Base-by-base conservation (phyloP, 2,113 vertebrate genomes). In the Lasiurus borealis region DNA sequence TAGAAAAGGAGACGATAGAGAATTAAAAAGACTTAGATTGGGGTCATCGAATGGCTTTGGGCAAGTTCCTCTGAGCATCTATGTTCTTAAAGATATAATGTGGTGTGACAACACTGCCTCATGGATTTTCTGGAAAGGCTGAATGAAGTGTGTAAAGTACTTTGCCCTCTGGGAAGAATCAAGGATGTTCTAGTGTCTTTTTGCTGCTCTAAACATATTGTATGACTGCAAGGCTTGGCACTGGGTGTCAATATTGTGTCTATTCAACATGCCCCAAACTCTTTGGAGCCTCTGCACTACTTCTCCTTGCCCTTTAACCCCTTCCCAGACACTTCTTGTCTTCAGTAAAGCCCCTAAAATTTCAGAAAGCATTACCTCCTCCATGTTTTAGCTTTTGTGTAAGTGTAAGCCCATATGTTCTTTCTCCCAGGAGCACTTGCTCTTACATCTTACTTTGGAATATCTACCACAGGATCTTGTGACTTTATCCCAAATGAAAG, bases 221-320 rank as follows among this genome's bases (percentile, higher is more conserved):
- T 11, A 5, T 36, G 29, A 59, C 16, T 4, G 5, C 36, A 19
- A 36, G 27, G 12, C 11, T 52, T 5, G 8, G 1, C 4, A 23
- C 6, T 19, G 14, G 2, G 29, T 12, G 25, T n/a, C 5, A 16
- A 2, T 23, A 10, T 0, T 66, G 3, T 36, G 3, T 69, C 16
- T 40, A 36, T 40, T 57, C 14, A 6, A 8, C n/a, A 23, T 5
- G 25, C 4, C 6, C 34, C 10, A 29, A 46, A 6, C 5, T 66
- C n/a, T 6, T 13, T 8, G 25, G 0, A 11, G 25, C 9, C 6
- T 27, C 0, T 31, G 31, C 36, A 3, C 31, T 0, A 0, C 23
- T 4, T 36, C 25, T 57, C 52, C 73, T 54, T 31, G 46, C 14
- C 82, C 59, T 59, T 75, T 36, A 19, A 40, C 36, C 8, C 2